Base-by-base conservation (phyloP, 1,140 invertebrate genomes). In the Nasonia vitripennis region DNA sequence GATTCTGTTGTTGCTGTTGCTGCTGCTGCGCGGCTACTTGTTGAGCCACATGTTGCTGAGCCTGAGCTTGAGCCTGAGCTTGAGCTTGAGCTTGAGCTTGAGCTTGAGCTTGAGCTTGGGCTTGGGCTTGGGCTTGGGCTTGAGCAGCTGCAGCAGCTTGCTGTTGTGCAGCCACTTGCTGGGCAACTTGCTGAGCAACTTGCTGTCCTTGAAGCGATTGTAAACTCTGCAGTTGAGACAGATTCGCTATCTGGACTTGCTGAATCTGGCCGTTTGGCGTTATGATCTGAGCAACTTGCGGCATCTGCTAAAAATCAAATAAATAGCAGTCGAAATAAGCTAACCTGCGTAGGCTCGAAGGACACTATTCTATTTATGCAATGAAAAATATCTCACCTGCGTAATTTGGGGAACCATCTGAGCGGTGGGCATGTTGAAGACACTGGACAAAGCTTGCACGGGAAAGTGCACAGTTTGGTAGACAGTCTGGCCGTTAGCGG, bases 391-490 rank as follows among this genome's bases (percentile, higher is more conserved):
- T 55, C n/a, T 85, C 90, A 95, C 95, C 93, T 96, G 96, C 4
- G 96, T 94, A 79, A 96, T 93, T 90, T 96, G 96, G 10, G 96
- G 97, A 90, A 97, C 96, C 89, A 97, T 96, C 92, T 97, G 97
- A 34, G 93, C 91, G 88, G 94, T 85, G 90, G 94, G 90, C 94
- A 95, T 91, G 91, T 94, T 93, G 48, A 93, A 87, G 91, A 95
- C 89, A 95, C 91, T 86, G 89, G 94, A 89, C 2, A 97, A 93
- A 1, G 96, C 94, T 92, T 98, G 97, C 31, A 98, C 94, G 0
- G 98, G 98, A 89, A 99, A 96, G 92, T 99, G 98, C 1, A 98
- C 96, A 0, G 98, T 98, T 90, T 99, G 98, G 91, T 98, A 98
- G 80, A 98, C 95, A 0, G 98, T 98, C 92, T 99, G 98, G 0